Percentiles rank a stretch among this genome's conserved stretches.
Conservation (phyloP, 2,113 vertebrate species). For the Channa maculata region DNA sequence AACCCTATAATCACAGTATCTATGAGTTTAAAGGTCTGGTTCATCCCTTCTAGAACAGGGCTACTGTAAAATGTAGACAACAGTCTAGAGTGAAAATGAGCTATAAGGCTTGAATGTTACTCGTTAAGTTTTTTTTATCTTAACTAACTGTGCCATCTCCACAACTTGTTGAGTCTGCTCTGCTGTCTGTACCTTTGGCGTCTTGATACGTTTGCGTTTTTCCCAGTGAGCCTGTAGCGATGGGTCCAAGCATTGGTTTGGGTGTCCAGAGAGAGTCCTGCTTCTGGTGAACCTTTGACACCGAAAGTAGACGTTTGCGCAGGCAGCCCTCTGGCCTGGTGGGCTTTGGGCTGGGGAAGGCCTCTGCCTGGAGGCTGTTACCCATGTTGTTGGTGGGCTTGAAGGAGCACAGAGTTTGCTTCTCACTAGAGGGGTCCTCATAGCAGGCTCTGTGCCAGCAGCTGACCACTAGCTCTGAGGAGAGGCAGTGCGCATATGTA, state of each 20-base stretch:
- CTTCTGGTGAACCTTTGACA: constrained; percentile 83
- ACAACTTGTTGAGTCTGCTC: neutral
- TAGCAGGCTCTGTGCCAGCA: constrained; percentile 86
- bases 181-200: constrained; percentile 68
- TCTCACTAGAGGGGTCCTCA: constrained; percentile 78
- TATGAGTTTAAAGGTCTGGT: neutral
- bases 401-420: constrained; percentile 77
- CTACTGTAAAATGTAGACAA: neutral
- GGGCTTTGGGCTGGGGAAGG: constrained; percentile 30
- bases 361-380: constrained; percentile 79
- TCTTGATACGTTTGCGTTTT: constrained; percentile 60
- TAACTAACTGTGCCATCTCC: neutral
- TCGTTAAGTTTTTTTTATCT: too few relatives aligned
- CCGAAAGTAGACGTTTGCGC: constrained; percentile 82
- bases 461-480: constrained; percentile 81
- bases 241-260: constrained; percentile 79
- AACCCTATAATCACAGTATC: constrained; percentile 5
- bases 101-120: neutral
- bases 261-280: constrained; percentile 86
- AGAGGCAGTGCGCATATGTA: constrained; percentile 86
- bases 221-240: constrained; percentile 39
- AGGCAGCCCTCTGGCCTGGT: constrained; percentile 70
- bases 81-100: neutral
- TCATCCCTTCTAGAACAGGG: neutral
- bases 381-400: constrained; percentile 83